Percentiles rank a stretch among this genome's conserved stretches.
Evolutionary conservation across 2,888 invertebrate genomes (phyloP).

Genomic region (Spatulosminthurus flaviceps): DNA sequence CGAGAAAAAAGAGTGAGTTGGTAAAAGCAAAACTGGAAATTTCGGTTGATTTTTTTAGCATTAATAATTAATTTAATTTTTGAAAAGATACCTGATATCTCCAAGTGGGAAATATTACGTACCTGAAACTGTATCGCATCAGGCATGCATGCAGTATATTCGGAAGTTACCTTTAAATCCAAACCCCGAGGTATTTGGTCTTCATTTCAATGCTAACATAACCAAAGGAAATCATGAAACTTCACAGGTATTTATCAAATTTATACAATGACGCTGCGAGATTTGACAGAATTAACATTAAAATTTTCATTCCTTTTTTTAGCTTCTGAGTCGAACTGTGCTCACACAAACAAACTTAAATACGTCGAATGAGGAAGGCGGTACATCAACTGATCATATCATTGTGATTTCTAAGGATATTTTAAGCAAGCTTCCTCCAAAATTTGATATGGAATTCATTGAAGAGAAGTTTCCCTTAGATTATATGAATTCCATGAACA

Average conservation of each 20-base stretch:
- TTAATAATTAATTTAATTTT: not conserved
- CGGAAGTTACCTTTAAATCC: slow-evolving; percentile 77
- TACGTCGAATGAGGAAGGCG: slow-evolving; percentile 24
- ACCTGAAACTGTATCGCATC: slow-evolving; percentile 43
- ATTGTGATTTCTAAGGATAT: slow-evolving; percentile 43
- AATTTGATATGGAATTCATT: slow-evolving; percentile 75
- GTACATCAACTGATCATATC: slow-evolving; percentile 65
- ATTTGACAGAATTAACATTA: not conserved
- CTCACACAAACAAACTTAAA: slow-evolving; percentile 72
- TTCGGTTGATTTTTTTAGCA: too few relatives aligned
- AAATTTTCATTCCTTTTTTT: not conserved
- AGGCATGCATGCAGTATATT: slow-evolving; percentile 49
- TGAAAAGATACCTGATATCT: slow-evolving; percentile 48
- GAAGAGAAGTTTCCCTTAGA: slow-evolving; percentile 77
- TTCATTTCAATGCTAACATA: slow-evolving; percentile 92
- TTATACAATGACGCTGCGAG: too few relatives aligned
- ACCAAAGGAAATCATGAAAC: slow-evolving; percentile 91
- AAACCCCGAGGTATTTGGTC: slow-evolving; percentile 87
- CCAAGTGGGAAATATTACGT: slow-evolving; percentile 52
- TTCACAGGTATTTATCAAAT: slow-evolving; percentile 73
- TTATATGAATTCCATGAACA: slow-evolving; percentile 91
- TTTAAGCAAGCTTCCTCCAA: slow-evolving; percentile 71
- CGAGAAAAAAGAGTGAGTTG: not conserved
- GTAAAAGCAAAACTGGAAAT: too few relatives aligned
- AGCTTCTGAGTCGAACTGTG: slow-evolving; percentile 36